Base-by-base conservation (phyloP, 2,888 invertebrate species). In the Lysandra coridon region DNA sequence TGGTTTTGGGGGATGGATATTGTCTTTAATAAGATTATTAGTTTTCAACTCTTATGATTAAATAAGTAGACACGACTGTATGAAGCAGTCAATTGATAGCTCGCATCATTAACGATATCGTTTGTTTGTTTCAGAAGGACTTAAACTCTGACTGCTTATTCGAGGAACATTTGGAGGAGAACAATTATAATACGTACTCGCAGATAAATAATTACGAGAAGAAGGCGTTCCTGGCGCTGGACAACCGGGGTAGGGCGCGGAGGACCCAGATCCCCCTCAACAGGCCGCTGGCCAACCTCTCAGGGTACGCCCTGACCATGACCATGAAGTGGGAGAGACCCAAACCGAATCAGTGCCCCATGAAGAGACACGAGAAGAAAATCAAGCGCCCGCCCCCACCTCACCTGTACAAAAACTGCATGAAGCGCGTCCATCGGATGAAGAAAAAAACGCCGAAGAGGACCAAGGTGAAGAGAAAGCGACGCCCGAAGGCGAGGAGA, bases 181-280 rank as follows among this genome's bases (percentile, higher is more conserved):
- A 97, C 92, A 96, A 97, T 90, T 98, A 97, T 95, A 98, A 98
- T 91, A 97, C 97, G 80, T 98, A 98, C 94, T 97, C 97, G 86
- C 96, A 96, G 89, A 96, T 97, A 91, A 90, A 93, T 83, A 95
- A 10, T 49, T 49, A 92, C 83, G 95, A 96, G 85, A 95, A 95
- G 88, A 96, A 96, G 86, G 97, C 97, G 78, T 98, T 97, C 94
- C 94, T 98, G 90, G 98, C 97, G 82, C 93, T 98, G 83, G 97
- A 97, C 91, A 96, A 96, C 83, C 93, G 95, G 82, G 98, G 98
- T 44, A 95, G 96, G 86, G 96, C 97, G 85, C 95, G 97, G 81
- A 96, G 96, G 86, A 96, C 97, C 83, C 96, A 97, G 93, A 95
- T 97, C 82, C 96, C 96, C 80, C 95, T 96, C 80, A 95, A 90